Evolutionary conservation across 1,140 invertebrate genomes (phyloP).

Genomic region (Himalopsyche phryganea): DNA sequence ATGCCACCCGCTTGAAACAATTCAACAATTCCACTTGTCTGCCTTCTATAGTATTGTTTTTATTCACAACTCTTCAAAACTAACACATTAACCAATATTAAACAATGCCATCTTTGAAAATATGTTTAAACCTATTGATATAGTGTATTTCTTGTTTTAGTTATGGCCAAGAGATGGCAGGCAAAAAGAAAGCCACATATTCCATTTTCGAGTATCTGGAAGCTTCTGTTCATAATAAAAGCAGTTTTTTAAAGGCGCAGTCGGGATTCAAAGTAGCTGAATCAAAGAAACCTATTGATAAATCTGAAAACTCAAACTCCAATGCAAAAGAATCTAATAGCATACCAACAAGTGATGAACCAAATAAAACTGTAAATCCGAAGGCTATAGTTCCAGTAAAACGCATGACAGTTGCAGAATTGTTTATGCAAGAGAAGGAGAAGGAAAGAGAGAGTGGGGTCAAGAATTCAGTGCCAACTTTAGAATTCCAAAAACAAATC

Average conservation of each 20-base stretch:
- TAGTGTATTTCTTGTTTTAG: too few relatives aligned
- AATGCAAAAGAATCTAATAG: too few relatives aligned
- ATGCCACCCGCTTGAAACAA: too few relatives aligned
- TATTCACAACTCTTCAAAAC: too few relatives aligned
- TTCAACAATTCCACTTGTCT: too few relatives aligned
- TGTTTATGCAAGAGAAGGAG: constrained; percentile 51
- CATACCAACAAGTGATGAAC: too few relatives aligned
- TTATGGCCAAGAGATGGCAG: constrained; percentile 37
- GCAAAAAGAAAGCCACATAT: constrained; percentile 60
- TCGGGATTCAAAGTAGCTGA: constrained; percentile 38
- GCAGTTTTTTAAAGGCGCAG: constrained; percentile 53
- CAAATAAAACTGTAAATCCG: background rate
- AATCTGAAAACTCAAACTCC: too few relatives aligned
- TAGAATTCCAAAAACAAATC: constrained; percentile 17
- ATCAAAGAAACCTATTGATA: constrained; percentile 1
- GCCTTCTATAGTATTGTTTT: too few relatives aligned
- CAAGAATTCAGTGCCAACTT: constrained; percentile 23
- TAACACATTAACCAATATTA: too few relatives aligned
- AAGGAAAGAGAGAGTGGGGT: constrained; percentile 33
- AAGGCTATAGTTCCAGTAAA: constrained; percentile 1
- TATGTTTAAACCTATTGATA: too few relatives aligned
- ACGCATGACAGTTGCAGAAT: constrained; percentile 49
- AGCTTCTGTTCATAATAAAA: constrained; percentile 54
- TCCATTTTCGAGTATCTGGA: constrained; percentile 75
- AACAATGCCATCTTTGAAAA: too few relatives aligned